Percentiles rank a stretch among this genome's conserved stretches.
Evolutionary conservation across 1,140 invertebrate species (phyloP).

Genomic region (Whitmania pigra): DNA sequence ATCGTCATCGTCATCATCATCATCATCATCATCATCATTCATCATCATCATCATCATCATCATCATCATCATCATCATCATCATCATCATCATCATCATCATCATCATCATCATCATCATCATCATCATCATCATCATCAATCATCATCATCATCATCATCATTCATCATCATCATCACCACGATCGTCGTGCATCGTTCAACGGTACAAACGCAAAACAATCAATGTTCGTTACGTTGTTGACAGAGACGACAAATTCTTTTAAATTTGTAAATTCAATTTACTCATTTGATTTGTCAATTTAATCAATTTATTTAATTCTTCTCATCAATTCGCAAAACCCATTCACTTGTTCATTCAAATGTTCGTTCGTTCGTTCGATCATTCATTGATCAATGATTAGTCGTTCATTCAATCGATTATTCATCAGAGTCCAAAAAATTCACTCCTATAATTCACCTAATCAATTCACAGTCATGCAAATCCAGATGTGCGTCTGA

Average conservation of each 20-base stretch:
- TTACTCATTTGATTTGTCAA: neutral
- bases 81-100: neutral
- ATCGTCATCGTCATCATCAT: slow-evolving; percentile 1
- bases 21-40: neutral
- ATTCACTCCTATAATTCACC: too few relatives aligned
- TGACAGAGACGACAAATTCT: neutral
- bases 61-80: slow-evolving; percentile 8
- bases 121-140: neutral
- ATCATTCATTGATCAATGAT: too few relatives aligned
- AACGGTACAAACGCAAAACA: too few relatives aligned
- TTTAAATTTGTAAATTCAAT: neutral
- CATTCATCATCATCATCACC: neutral
- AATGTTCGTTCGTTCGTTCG: too few relatives aligned
- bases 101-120: too few relatives aligned
- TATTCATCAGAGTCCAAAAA: too few relatives aligned
- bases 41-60: slow-evolving; percentile 11
- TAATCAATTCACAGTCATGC: too few relatives aligned
- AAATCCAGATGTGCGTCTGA: too few relatives aligned
- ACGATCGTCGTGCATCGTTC: neutral
- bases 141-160: slow-evolving; percentile 1
- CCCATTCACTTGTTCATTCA: neutral
- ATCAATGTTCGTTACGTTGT: too few relatives aligned
- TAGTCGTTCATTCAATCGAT: too few relatives aligned
- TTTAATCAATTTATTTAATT: slow-evolving; percentile 1
- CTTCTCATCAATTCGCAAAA: neutral